phyloP scores from a whole-genome alignment of 2,797 vertebrate genomes.

The Loriculus beryllinus region DNA sequence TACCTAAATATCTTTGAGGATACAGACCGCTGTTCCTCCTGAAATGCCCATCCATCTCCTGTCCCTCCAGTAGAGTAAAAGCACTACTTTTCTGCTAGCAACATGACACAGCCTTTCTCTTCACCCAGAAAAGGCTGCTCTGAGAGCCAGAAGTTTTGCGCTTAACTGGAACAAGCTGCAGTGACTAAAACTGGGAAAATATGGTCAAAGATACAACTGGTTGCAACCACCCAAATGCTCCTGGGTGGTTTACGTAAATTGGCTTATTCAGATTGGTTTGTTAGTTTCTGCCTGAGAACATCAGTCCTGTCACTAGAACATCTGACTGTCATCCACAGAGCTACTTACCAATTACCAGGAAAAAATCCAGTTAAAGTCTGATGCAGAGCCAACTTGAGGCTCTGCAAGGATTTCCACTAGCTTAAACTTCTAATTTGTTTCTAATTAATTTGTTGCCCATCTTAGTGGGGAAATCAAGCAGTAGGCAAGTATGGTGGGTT shows the following conservation, averaged over 20 bases:
- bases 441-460: not conserved
- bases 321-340: not conserved
- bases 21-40: not conserved
- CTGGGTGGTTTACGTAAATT: not conserved
- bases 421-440: not conserved
- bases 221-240: not conserved
- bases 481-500: not conserved
- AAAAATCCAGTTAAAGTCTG: not conserved
- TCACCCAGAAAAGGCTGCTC: not conserved
- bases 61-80: not conserved
- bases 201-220: not conserved
- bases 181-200: slow-evolving; percentile 13
- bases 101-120: not conserved
- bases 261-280: not conserved
- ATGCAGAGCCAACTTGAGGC: not conserved
- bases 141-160: not conserved
- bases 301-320: not conserved
- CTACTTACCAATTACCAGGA: not conserved
- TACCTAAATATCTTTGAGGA: not conserved
- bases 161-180: not conserved
- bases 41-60: not conserved
- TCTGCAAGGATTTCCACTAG: not conserved
- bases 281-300: not conserved
- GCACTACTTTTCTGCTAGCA: not conserved
- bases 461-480: not conserved